Evolutionary conservation across 1,140 invertebrate genomes (phyloP), one percentile per base, ranked within the genome.

Genomic region (Pinna nobilis): DNA sequence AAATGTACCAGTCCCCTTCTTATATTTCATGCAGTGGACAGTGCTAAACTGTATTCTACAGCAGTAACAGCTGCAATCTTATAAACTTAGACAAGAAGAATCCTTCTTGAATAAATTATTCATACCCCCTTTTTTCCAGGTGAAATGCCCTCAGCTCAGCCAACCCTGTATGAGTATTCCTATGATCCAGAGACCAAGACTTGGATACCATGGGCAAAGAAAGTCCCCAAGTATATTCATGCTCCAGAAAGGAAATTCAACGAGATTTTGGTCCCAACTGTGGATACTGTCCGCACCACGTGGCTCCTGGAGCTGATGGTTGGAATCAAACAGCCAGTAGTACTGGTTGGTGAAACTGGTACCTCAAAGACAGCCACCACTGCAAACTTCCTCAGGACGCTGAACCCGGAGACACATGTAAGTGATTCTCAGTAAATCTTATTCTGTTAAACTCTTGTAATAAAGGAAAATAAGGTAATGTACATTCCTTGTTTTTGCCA

Each of bases 301-400:
- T 96, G 95, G 92, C 90, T 95, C 15, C 90, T 97, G 20, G 90
- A 92, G 65, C 88, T 95, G 33, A 95, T 96, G 94, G 94, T 94
- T 78, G 90, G 93, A 61, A 91, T 93, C 9, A 93, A 94, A 83
- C 89, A 93, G 74, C 95, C 96, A 0, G 92, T 96, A 0, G 89
- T 97, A 4, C 89, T 98, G 9, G 92, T 97, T 0, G 96, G 96
- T 2, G 95, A 97, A 82, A 96, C 94, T 3, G 95, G 95, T 6
- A 96, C 95, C 44, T 96, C 95, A 0, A 97, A 98, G 90, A 96
- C 95, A 1, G 95, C 96, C 0, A 95, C 95, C 47, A 94, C 95
- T 67, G 92, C 93, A 71, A 93, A 95, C 82, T 97, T 95, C 90
- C 88, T 97, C 25, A 90, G 93, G 74, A 91, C 92, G 44, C 84